Conservation (phyloP, 1,140 invertebrate species). For the Cotesia glomerata region DNA sequence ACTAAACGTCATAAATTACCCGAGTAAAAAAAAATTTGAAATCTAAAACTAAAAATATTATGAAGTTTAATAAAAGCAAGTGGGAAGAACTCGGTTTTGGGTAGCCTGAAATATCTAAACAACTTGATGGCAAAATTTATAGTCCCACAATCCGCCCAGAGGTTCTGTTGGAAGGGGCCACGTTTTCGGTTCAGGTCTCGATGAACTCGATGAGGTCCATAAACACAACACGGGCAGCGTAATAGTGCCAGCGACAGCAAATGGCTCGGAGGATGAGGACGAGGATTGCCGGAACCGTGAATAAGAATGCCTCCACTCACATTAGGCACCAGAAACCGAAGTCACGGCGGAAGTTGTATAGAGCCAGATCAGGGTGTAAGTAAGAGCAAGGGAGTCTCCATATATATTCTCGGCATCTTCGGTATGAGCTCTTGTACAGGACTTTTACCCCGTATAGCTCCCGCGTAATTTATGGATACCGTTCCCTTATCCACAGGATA, state of each 20-base stretch:
- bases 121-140: constrained; percentile 65
- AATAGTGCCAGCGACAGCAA: not conserved
- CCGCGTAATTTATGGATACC: constrained; percentile 63
- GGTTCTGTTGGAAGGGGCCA: constrained; percentile 46
- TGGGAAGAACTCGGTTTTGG: constrained; percentile 23
- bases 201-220: not conserved
- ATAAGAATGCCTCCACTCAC: not conserved
- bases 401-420: constrained; percentile 35
- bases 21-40: too few species aligned
- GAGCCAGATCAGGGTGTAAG: not conserved
- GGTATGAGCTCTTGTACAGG: constrained; percentile 57
- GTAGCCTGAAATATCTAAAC: constrained; percentile 50
- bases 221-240: too few species aligned
- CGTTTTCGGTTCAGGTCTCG: not conserved
- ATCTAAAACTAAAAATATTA: too few species aligned
- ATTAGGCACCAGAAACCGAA: too few species aligned
- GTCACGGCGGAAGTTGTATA: not conserved
- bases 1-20: too few species aligned
- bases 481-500: constrained; percentile 63
- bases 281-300: not conserved
- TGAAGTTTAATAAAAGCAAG: not conserved
- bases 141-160: constrained; percentile 57
- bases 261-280: not conserved
- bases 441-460: constrained; percentile 62
- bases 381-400: constrained; percentile 28